A percentile compares a stretch with the other conserved stretches of the same genome.
Evolutionary conservation across 2,888 invertebrate species (phyloP).

Genomic region (Clusia tigrina): DNA sequence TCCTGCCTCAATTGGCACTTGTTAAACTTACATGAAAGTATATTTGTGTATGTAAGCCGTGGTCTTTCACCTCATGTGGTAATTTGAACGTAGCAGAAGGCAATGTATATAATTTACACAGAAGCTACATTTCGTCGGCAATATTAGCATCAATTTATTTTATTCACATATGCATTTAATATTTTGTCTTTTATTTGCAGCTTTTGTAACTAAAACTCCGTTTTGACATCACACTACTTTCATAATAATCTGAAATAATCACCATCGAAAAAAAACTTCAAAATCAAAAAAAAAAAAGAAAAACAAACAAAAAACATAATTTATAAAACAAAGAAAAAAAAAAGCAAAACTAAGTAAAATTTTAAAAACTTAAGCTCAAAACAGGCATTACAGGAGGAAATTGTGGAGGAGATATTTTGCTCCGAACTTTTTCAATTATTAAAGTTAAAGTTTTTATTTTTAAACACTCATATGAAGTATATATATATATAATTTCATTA

Average conservation of each 20-base stretch:
- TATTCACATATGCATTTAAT: conserved; percentile 34
- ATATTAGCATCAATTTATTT: conserved; percentile 30
- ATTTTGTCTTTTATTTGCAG: conserved; percentile 46
- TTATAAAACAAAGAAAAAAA: conserved; percentile 41
- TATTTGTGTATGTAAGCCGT: too few relatives aligned
- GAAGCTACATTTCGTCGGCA: background rate
- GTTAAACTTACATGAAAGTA: too few relatives aligned
- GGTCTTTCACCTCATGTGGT: too few relatives aligned
- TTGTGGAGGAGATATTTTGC: conserved; percentile 39
- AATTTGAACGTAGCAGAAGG: too few relatives aligned
- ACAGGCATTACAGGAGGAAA: conserved; percentile 21
- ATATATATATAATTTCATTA: too few relatives aligned
- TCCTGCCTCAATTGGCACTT: too few relatives aligned
- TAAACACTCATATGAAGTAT: too few relatives aligned
- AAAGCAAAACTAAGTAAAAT: conserved; percentile 34
- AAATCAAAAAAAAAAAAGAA: conserved; percentile 46
- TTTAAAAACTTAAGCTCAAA: conserved; percentile 43
- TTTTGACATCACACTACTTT: conserved; percentile 65
- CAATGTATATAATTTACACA: too few relatives aligned
- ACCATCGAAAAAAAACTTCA: conserved; percentile 59
- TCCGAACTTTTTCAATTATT: conserved; percentile 45
- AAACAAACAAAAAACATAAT: conserved; percentile 48
- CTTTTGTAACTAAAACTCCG: conserved; percentile 66
- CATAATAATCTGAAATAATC: conserved; percentile 61
- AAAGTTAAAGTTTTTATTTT: background rate